phyloP scores from a whole-genome alignment of 2,888 invertebrate genomes.

The Troilus luridus region DNA sequence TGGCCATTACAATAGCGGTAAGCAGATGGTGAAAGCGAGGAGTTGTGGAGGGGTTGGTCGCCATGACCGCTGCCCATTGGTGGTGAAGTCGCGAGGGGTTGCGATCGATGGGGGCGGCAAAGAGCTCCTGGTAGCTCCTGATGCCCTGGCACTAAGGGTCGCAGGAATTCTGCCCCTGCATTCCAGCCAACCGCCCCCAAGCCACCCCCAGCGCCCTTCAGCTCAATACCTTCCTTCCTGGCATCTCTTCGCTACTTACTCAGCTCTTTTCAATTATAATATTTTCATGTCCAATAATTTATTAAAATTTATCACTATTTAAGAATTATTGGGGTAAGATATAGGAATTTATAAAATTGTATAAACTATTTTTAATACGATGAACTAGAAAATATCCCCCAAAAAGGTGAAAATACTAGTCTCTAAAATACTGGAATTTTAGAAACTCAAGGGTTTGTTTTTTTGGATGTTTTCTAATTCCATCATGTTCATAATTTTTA shows the following conservation, averaged over 20 bases:
- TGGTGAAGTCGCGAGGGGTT: background rate
- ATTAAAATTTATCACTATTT: too few relatives aligned
- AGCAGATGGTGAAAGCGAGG: background rate
- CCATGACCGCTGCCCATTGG: background rate
- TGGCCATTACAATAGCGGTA: background rate
- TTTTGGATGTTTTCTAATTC: too few relatives aligned
- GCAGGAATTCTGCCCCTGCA: constrained; percentile 39
- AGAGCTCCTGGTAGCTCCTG: background rate
- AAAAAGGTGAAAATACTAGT: too few relatives aligned
- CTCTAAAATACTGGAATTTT: too few relatives aligned
- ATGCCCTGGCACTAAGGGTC: constrained; percentile 22
- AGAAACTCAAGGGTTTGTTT: too few relatives aligned
- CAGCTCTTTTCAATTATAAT: background rate
- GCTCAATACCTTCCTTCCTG: background rate
- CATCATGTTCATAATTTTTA: too few relatives aligned
- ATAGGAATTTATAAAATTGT: too few relatives aligned
- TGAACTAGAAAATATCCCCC: too few relatives aligned
- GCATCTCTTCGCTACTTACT: background rate
- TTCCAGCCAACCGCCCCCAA: constrained; percentile 29
- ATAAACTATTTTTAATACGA: too few relatives aligned
- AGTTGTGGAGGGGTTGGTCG: background rate
- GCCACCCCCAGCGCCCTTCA: background rate
- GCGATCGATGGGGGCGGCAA: constrained; percentile 8
- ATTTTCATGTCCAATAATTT: background rate
- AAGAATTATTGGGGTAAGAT: too few relatives aligned